Percentiles rank a stretch among this genome's conserved stretches.
Evolutionary conservation across 2,888 invertebrate species (phyloP).

Genomic region (Apoda limacodes): DNA sequence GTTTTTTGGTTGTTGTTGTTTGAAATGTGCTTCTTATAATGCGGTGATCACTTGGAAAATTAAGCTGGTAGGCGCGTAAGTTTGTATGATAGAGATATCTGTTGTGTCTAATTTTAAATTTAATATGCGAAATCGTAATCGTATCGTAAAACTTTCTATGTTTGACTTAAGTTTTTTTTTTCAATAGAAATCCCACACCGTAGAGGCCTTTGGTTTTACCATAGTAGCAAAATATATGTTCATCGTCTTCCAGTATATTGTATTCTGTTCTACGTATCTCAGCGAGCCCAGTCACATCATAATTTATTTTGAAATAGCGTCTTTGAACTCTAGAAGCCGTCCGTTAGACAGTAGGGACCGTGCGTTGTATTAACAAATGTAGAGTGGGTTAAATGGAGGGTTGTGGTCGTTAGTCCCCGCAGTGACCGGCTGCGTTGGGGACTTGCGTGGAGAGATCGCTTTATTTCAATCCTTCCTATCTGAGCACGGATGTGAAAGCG

Average conservation of each 20-base stretch:
- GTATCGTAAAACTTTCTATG: constrained; percentile 14
- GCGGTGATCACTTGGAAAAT: too few relatives aligned
- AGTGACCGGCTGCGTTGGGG: too few relatives aligned
- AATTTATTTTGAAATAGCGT: constrained; percentile 14
- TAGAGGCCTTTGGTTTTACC: constrained; percentile 16
- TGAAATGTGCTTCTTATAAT: too few relatives aligned
- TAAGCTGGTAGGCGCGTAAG: too few relatives aligned
- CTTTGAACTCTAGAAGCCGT: constrained; percentile 11
- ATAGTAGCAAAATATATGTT: constrained; percentile 19
- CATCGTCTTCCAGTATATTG: constrained; percentile 14
- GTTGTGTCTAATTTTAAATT: too few relatives aligned
- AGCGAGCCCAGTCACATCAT: constrained; percentile 17
- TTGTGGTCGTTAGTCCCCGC: constrained; percentile 11
- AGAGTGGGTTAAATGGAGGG: constrained; percentile 10
- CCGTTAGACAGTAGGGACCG: constrained; percentile 8
- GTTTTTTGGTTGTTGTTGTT: too few relatives aligned
- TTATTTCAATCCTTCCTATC: too few relatives aligned
- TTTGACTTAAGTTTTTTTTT: constrained; percentile 11
- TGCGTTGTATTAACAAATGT: constrained; percentile 13
- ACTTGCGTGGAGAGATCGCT: too few relatives aligned
- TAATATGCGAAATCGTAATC: too few relatives aligned
- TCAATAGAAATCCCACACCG: constrained; percentile 21
- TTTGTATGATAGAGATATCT: too few relatives aligned
- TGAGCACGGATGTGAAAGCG: too few relatives aligned
- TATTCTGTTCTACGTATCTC: constrained; percentile 19